Base-by-base conservation (phyloP, 2,113 vertebrate genomes). In the Phalacrocorax pelagicus region DNA sequence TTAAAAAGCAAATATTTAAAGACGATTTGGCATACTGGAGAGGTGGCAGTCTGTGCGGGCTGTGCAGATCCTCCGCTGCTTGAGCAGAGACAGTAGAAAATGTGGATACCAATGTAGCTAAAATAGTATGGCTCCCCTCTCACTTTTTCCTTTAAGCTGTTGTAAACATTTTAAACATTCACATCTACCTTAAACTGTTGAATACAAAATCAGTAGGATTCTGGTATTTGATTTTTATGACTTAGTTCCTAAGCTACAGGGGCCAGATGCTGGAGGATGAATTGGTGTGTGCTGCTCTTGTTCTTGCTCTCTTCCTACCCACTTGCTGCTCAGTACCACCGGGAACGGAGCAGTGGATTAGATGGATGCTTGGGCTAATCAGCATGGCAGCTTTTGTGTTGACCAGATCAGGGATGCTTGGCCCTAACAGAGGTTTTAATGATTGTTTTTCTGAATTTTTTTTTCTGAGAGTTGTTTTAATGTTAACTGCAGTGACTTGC, bases 1-100 rank as follows among this genome's bases (percentile, higher is more conserved):
- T 95, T 85, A 77, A 70, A 77, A 92, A 55, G 29, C 74, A 92
- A 91, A 65, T 86, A 79, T 86, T 92, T 92, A 72, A 87, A 52
- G 49, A 78, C 63, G 59, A 88, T 65, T 89, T 94, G 49, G 36
- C 44, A 22, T 88, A n/a, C 19, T 81, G 74, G 86, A 77, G 91
- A 75, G 47, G 58, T 75, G 91, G 30, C 77, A 90, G 86, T 21
- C 94, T 93, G 29, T 87, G 46, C 27, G 1, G 78, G 34, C 85
- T 94, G 69, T 62, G 47, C 62, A 79, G 69, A 89, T 61, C 81
- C 81, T 75, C 54, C 1, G 0, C 65, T 96, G 66, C 62, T 67
- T 85, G 40, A 87, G 46, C 66, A 62, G 24, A 66, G 38, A 13
- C 82, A 83, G 51, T 70, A 66, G 62, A 70, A 87, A 72, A 30